phyloP scores from a whole-genome alignment of 2,113 vertebrate genomes.

The Lota lota region DNA sequence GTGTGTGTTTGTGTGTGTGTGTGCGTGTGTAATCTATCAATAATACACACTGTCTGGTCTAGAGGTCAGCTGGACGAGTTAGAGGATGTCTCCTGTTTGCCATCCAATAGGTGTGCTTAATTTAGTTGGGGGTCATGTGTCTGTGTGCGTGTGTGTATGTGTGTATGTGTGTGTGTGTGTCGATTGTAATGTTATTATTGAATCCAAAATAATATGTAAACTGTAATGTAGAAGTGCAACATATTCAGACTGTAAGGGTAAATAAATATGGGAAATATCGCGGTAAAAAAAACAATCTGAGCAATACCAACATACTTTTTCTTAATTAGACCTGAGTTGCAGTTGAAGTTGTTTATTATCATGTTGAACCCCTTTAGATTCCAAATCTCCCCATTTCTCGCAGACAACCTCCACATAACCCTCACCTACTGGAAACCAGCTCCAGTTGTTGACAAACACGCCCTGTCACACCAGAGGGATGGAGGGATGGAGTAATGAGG shows the following conservation, averaged over 20 bases:
- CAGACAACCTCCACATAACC: no score
- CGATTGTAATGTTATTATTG: neutral
- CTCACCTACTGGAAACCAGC: no score
- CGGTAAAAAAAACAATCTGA: no score
- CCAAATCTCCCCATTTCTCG: no score
- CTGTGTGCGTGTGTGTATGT: neutral
- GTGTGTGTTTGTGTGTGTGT: neutral
- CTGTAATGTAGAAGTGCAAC: neutral
- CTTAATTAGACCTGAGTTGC: no score
- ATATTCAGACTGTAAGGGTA: neutral
- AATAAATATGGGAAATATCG: neutral
- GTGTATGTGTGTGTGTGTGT: neutral
- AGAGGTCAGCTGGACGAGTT: slow-evolving; percentile 44
- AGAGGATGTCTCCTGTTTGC: slow-evolving; percentile 49
- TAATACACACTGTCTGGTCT: slow-evolving; percentile 45
- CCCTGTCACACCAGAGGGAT: no score
- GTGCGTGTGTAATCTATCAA: slow-evolving; percentile 12
- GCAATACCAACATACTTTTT: no score
- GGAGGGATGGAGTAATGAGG: neutral
- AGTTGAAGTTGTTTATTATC: no score
- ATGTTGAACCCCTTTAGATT: no score
- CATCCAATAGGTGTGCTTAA: slow-evolving; percentile 40
- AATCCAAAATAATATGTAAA: no score
- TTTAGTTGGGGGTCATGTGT: slow-evolving; percentile 18
- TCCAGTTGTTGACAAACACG: no score